These are phyloP conservation scores for Drosophila ercepeae DNA, from an alignment of 1,140 invertebrate species.

Conservation along the genomic window DNA sequence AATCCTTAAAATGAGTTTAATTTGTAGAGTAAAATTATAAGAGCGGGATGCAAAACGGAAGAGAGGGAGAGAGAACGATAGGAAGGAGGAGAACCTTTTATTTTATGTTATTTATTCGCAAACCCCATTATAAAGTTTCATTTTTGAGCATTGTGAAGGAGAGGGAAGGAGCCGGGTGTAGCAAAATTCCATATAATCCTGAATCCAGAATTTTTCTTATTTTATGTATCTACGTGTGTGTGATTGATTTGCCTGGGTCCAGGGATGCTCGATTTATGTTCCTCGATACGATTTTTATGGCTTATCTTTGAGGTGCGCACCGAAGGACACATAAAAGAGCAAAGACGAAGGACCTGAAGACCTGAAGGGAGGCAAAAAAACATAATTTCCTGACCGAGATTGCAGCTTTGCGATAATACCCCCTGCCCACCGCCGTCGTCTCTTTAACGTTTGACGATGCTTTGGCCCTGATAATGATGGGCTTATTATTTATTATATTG, in stretches of 20 bases:
- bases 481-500: slow-evolving; percentile 77
- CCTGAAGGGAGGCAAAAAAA: slow-evolving; percentile 47
- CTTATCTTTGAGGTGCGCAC: slow-evolving; percentile 69
- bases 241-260: slow-evolving; percentile 66
- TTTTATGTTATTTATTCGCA: slow-evolving; percentile 19
- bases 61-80: background rate
- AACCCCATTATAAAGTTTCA: slow-evolving; percentile 9
- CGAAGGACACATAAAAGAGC: slow-evolving; percentile 50
- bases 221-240: slow-evolving; percentile 15
- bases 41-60: slow-evolving; percentile 3
- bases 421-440: slow-evolving; percentile 12
- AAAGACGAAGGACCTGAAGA: slow-evolving; percentile 8
- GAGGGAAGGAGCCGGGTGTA: background rate
- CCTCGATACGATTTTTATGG: slow-evolving; percentile 72
- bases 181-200: slow-evolving; percentile 6
- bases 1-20: slow-evolving; percentile 83
- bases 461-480: slow-evolving; percentile 65
- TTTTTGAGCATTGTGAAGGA: background rate
- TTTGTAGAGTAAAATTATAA: slow-evolving; percentile 78
- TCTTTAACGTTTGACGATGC: slow-evolving; percentile 33
- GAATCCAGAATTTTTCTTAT: background rate
- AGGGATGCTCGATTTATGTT: slow-evolving; percentile 61
- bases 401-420: slow-evolving; percentile 60
- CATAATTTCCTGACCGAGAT: slow-evolving; percentile 76
- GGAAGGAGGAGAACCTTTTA: background rate